These are phyloP conservation scores for Leguminivora glycinivorella DNA, from an alignment of 1,140 invertebrate species.

Conservation along the genomic window DNA sequence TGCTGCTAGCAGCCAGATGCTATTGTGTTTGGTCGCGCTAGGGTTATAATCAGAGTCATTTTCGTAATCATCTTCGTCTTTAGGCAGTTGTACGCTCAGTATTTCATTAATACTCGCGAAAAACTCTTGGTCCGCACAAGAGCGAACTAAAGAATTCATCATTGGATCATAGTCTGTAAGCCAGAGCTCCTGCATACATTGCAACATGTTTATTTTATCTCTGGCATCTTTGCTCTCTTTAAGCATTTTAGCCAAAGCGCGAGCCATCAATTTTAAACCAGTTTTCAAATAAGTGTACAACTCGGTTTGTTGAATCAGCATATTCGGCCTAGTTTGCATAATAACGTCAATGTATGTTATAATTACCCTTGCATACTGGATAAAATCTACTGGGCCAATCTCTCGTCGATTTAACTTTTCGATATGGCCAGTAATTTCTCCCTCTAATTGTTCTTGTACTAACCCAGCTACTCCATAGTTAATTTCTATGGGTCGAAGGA, in stretches of 20 bases:
- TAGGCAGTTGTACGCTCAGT: constrained; percentile 43
- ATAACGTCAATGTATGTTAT: constrained; percentile 49
- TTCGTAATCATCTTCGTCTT: constrained; percentile 47
- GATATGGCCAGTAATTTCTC: constrained; percentile 35
- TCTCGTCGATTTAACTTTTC: constrained; percentile 39
- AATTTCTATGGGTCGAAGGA: constrained; percentile 40
- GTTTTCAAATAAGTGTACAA: constrained; percentile 41
- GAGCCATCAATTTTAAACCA: constrained; percentile 44
- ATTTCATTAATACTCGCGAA: constrained; percentile 57
- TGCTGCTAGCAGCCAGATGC: constrained; percentile 53
- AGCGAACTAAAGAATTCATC: constrained; percentile 43
- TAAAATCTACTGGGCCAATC: constrained; percentile 38
- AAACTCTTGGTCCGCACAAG: constrained; percentile 48
- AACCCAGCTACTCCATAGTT: constrained; percentile 36
- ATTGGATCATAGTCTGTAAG: constrained; percentile 49
- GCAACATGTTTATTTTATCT: constrained; percentile 48
- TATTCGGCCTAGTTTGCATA: constrained; percentile 42
- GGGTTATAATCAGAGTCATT: constrained; percentile 51
- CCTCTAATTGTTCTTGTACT: constrained; percentile 39
- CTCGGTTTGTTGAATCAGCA: constrained; percentile 30
- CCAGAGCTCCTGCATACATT: constrained; percentile 47
- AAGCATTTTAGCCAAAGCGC: constrained; percentile 39
- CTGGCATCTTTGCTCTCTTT: constrained; percentile 44
- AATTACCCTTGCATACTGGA: constrained; percentile 45
- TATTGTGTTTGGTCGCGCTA: constrained; percentile 52